Conservation (phyloP, 2,113 vertebrate genomes). For the Trematomus loennbergii region DNA sequence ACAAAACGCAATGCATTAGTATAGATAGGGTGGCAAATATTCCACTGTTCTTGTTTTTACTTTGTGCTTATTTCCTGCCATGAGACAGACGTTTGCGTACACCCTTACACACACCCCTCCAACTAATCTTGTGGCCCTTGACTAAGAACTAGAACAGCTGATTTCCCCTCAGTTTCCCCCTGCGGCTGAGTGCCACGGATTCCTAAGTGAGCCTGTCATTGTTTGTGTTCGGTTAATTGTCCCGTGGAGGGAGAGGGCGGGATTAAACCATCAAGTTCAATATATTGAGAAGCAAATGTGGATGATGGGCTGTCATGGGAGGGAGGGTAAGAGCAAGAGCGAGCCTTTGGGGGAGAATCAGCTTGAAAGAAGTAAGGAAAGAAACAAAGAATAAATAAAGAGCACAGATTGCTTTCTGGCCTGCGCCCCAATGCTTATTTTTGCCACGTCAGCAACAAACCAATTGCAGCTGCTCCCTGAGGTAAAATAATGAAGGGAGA, state of each 20-base stretch:
- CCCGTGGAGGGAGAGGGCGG: conserved; percentile 60
- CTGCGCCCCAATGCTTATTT: conserved; percentile 45
- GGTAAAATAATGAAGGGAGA: conserved; percentile 40
- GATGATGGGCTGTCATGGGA: conserved; percentile 63
- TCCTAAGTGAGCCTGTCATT: conserved; percentile 76
- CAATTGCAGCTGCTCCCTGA: conserved; percentile 65
- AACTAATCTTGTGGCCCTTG: conserved; percentile 59
- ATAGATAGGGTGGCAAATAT: conserved; percentile 30
- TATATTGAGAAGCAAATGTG: conserved; percentile 70
- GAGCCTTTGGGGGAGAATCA: conserved; percentile 56
- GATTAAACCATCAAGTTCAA: conserved; percentile 79
- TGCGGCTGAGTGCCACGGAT: conserved; percentile 68
- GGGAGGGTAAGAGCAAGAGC: conserved; percentile 25
- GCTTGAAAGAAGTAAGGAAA: conserved; percentile 60
- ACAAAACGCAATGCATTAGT: conserved; percentile 17
- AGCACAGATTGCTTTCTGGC: conserved; percentile 71
- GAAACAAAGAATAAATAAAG: conserved; percentile 73
- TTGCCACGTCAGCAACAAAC: conserved; percentile 73
- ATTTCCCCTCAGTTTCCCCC: conserved; percentile 70
- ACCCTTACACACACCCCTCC: conserved; percentile 22
- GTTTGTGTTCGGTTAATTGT: conserved; percentile 77
- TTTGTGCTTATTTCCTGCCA: conserved; percentile 43
- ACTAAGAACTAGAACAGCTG: conserved; percentile 71
- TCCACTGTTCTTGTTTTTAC: conserved; percentile 49
- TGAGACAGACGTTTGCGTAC: neutral